A percentile compares a stretch with the other conserved stretches of the same genome.
These are phyloP conservation scores for Ascaphus truei DNA, from an alignment of 2,113 vertebrate species.

Conservation along the genomic window DNA sequence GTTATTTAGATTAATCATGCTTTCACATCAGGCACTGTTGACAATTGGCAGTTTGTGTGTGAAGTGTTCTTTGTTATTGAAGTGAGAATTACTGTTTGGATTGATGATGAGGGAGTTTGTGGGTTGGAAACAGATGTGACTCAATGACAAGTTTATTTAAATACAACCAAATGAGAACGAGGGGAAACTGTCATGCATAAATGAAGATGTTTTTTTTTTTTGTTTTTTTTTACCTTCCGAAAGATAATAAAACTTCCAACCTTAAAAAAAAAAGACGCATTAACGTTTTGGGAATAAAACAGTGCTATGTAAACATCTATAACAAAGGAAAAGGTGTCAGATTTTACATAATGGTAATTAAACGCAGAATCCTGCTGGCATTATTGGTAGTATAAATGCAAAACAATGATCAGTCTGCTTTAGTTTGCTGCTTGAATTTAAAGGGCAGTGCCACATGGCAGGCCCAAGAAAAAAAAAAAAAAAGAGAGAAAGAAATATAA, in stretches of 20 bases:
- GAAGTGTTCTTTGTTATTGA: background rate
- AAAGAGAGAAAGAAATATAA: too few species aligned
- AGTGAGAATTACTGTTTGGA: background rate
- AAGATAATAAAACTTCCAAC: background rate
- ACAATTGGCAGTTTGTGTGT: background rate
- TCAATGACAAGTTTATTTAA: constrained; percentile 24
- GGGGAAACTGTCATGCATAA: background rate
- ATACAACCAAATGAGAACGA: background rate
- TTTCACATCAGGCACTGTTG: too few species aligned
- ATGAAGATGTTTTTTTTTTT: background rate
- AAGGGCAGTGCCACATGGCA: background rate
- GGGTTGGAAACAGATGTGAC: constrained; percentile 11
- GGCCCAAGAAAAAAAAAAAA: too few species aligned
- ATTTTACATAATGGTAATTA: constrained; percentile 31
- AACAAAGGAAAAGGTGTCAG: background rate
- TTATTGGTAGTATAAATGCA: constrained; percentile 8
- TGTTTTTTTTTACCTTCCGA: background rate
- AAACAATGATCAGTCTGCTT: constrained; percentile 1
- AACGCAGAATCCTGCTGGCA: constrained; percentile 19
- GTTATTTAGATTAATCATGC: too few species aligned
- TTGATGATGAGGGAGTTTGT: background rate
- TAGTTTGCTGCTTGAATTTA: background rate
- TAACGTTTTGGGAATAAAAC: constrained; percentile 5
- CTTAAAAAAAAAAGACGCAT: background rate
- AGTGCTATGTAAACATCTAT: background rate